phyloP scores from a whole-genome alignment of 2,888 invertebrate species.

The Adelognathus sp. region DNA sequence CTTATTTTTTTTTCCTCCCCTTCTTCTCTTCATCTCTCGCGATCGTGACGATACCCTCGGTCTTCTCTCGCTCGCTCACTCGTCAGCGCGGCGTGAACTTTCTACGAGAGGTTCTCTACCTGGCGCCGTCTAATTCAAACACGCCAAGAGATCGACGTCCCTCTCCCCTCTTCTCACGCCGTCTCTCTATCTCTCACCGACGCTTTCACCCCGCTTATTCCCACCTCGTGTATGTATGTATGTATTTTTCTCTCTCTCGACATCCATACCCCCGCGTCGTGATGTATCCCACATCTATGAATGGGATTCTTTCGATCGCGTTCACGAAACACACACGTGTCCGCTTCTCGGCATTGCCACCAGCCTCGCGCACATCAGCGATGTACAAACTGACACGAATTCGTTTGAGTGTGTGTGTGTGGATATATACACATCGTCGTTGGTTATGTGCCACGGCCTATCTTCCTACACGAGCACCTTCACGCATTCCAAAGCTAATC shows the following conservation, averaged over 20 bases:
- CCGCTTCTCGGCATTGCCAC: slow-evolving; percentile 17
- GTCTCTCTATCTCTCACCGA: slow-evolving; percentile 39
- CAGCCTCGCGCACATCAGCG: slow-evolving; percentile 43
- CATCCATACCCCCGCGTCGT: slow-evolving; percentile 36
- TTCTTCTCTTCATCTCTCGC: slow-evolving; percentile 22
- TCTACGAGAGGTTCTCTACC: slow-evolving; percentile 73
- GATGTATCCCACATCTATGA: slow-evolving; percentile 71
- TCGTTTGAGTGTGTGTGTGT: no score
- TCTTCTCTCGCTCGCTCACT: background rate
- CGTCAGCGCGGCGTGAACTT: slow-evolving; percentile 7
- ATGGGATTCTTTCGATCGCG: slow-evolving; percentile 75
- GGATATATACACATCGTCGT: slow-evolving; percentile 12
- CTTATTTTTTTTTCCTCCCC: background rate
- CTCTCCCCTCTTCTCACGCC: slow-evolving; percentile 45
- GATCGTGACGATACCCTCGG: slow-evolving; percentile 43
- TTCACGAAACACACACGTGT: slow-evolving; percentile 46
- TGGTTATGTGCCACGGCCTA: slow-evolving; percentile 30
- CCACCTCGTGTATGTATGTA: slow-evolving; percentile 35
- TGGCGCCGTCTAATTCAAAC: slow-evolving; percentile 73
- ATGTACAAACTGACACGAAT: slow-evolving; percentile 5
- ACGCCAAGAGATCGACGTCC: slow-evolving; percentile 30
- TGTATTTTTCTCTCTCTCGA: slow-evolving; percentile 60
- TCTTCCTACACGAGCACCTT: slow-evolving; percentile 63
- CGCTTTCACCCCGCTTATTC: slow-evolving; percentile 49
- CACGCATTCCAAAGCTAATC: slow-evolving; percentile 77